Conservation (phyloP, 2,888 invertebrate species). For the Fragum sueziense region DNA sequence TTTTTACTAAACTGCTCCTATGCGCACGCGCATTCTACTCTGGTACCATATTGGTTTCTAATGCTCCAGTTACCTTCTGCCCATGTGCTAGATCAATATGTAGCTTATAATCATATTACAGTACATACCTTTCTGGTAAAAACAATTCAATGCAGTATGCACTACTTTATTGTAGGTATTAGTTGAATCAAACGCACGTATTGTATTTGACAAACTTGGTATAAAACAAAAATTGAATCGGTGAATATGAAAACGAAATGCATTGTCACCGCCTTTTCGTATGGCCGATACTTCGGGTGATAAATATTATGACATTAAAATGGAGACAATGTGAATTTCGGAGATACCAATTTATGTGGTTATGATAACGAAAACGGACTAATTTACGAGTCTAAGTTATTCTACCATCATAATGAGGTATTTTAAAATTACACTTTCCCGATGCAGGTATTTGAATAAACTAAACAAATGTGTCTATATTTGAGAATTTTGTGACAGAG, state of each 20-base stretch:
- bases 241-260: not conserved
- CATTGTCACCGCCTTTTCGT: not conserved
- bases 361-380: constrained; percentile 14
- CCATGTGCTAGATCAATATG: no score
- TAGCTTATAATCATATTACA: no score
- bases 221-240: not conserved
- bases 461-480: not conserved
- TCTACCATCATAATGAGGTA: not conserved
- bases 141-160: not conserved
- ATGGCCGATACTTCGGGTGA: not conserved
- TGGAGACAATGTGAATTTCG: constrained; percentile 11
- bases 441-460: not conserved
- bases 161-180: not conserved
- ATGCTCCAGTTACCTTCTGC: no score
- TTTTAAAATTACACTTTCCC: not conserved
- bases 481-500: not conserved
- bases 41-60: no score
- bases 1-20: no score
- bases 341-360: constrained; percentile 10
- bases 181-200: not conserved
- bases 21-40: no score
- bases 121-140: not conserved
- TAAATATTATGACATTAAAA: not conserved
- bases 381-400: not conserved
- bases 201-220: not conserved